These are phyloP conservation scores for Atrichornis clamosus DNA, from an alignment of 2,113 vertebrate species.

Conservation along the genomic window DNA sequence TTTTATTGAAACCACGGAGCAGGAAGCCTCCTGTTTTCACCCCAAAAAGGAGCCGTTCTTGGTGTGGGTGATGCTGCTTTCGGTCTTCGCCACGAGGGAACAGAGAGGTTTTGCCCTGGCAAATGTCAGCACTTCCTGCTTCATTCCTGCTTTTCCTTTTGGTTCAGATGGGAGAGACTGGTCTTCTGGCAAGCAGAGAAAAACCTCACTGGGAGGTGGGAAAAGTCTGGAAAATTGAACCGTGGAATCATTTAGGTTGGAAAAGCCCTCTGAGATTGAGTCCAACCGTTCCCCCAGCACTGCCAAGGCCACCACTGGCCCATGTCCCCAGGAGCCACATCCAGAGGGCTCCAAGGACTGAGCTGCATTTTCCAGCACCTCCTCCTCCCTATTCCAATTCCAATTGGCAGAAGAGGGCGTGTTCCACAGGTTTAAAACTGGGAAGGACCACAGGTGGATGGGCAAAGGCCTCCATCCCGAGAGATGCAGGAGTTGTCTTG, in stretches of 20 bases:
- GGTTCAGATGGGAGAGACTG: rapidly evolving
- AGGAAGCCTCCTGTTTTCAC: background rate
- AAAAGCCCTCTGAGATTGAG: background rate
- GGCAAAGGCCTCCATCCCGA: background rate
- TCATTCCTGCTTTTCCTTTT: background rate
- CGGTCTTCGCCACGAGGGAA: rapidly evolving
- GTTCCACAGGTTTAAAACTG: background rate
- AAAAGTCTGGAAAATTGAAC: background rate
- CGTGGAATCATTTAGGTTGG: rapidly evolving
- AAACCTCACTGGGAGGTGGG: background rate
- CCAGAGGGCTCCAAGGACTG: rapidly evolving
- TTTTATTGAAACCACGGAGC: background rate
- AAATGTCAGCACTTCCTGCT: background rate
- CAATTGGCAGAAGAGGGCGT: background rate
- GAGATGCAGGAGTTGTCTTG: background rate
- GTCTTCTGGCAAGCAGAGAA: background rate
- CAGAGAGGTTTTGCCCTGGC: background rate
- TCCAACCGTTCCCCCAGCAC: background rate
- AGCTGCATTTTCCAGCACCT: background rate
- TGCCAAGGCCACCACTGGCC: background rate
- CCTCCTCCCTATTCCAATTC: background rate
- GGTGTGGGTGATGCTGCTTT: background rate
- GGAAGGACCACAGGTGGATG: rapidly evolving
- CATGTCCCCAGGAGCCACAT: background rate
- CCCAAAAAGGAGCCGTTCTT: rapidly evolving